phyloP scores from a whole-genome alignment of 2,113 vertebrate genomes.

The Campylomormyrus tamandua region DNA sequence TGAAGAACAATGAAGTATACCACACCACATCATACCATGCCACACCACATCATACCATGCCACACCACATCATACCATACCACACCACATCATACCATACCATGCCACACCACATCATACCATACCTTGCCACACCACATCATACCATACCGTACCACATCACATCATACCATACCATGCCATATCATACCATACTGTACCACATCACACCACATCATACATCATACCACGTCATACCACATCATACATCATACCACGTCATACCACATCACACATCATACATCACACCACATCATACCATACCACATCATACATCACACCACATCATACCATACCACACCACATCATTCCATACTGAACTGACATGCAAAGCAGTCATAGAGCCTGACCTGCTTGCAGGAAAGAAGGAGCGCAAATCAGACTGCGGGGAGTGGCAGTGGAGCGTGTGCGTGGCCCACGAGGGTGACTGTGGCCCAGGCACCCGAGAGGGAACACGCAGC shows the following conservation, averaged over 20 bases:
- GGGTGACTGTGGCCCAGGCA: constrained; percentile 89
- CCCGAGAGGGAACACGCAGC: constrained; percentile 81
- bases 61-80: background rate
- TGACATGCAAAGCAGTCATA: background rate
- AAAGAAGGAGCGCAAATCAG: constrained; percentile 87
- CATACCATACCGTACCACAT: background rate
- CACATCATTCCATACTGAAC: background rate
- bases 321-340: no score
- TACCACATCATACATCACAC: no score
- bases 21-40: background rate
- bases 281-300: no score
- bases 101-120: no score
- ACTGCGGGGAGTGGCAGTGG: constrained; percentile 97
- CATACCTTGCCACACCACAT: background rate
- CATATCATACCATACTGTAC: no score
- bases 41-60: background rate
- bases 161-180: background rate
- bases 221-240: no score
- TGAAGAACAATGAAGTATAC: background rate
- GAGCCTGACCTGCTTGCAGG: constrained; percentile 52
- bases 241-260: no score
- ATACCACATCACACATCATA: no score
- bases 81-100: background rate
- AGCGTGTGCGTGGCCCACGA: constrained; percentile 88
- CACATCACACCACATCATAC: no score